These are phyloP conservation scores for Orycteropus afer DNA, from an alignment of 2,113 vertebrate genomes.

Conservation along the genomic window DNA sequence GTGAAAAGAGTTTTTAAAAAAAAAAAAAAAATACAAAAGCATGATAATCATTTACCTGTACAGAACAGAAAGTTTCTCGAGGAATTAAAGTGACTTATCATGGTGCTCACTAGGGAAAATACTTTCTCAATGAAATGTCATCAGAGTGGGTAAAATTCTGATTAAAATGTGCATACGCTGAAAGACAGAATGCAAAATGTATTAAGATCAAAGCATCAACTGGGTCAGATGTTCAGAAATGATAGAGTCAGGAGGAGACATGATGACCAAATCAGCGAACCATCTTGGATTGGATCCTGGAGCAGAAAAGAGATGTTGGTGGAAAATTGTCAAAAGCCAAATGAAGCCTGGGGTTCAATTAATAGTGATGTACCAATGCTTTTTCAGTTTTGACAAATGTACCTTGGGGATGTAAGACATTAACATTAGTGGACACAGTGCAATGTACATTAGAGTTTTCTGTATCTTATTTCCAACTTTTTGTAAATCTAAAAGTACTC, in stretches of 20 bases:
- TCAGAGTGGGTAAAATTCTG: not conserved
- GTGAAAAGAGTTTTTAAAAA: not conserved
- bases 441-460: not conserved
- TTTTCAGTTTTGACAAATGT: not conserved
- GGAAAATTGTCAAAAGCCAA: not conserved
- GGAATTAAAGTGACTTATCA: not conserved
- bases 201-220: not conserved
- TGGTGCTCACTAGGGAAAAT: not conserved
- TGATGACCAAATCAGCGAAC: not conserved
- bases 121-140: not conserved
- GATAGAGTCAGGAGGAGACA: not conserved
- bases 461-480: not conserved
- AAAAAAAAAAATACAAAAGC: not conserved
- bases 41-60: not conserved
- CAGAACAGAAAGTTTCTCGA: not conserved
- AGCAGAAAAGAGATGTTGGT: not conserved
- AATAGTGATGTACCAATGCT: fast-evolving
- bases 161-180: not conserved
- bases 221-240: not conserved
- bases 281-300: not conserved
- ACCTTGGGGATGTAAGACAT: not conserved
- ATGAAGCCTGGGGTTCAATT: not conserved
- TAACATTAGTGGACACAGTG: not conserved
- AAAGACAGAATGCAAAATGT: not conserved
- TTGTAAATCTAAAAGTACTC: not conserved